Evolutionary conservation across 1,140 invertebrate genomes (phyloP).

Genomic region (Tetragonula clypearis): DNA sequence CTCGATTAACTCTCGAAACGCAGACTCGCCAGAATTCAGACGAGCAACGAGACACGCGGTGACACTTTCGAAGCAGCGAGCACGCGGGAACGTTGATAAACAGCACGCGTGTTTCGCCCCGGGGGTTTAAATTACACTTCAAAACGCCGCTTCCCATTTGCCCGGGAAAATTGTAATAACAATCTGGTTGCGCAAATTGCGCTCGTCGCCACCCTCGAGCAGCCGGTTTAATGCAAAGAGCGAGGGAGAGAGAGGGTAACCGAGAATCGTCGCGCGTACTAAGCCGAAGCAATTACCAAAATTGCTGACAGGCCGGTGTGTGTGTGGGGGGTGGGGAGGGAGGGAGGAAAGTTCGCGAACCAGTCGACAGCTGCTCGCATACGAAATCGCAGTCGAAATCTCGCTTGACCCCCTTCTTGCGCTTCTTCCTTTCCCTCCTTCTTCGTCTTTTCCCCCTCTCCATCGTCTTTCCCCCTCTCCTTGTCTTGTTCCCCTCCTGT

Average conservation of each 20-base stretch:
- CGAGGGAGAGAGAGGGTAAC: too few species aligned
- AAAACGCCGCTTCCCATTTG: neutral
- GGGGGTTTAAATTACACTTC: neutral
- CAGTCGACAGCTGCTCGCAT: conserved; percentile 57
- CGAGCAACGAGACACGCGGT: neutral
- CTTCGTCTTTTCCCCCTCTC: conserved; percentile 15
- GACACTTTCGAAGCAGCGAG: neutral
- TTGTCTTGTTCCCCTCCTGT: neutral
- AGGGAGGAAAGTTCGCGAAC: neutral
- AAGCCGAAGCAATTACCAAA: conserved; percentile 39
- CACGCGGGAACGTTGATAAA: neutral
- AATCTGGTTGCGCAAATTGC: neutral
- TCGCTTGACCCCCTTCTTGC: conserved; percentile 58
- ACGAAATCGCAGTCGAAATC: conserved; percentile 54
- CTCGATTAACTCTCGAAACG: neutral
- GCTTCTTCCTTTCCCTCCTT: conserved; percentile 9
- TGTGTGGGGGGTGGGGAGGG: too few species aligned
- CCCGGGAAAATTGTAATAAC: neutral
- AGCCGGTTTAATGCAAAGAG: neutral
- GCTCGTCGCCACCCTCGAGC: neutral
- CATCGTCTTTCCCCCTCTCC: neutral
- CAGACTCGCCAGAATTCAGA: neutral
- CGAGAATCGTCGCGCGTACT: conserved; percentile 6
- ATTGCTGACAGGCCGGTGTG: conserved; percentile 4
- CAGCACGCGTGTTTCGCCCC: neutral